phyloP scores from a whole-genome alignment of 2,888 invertebrate species.

The Steinernema carpocapsae region DNA sequence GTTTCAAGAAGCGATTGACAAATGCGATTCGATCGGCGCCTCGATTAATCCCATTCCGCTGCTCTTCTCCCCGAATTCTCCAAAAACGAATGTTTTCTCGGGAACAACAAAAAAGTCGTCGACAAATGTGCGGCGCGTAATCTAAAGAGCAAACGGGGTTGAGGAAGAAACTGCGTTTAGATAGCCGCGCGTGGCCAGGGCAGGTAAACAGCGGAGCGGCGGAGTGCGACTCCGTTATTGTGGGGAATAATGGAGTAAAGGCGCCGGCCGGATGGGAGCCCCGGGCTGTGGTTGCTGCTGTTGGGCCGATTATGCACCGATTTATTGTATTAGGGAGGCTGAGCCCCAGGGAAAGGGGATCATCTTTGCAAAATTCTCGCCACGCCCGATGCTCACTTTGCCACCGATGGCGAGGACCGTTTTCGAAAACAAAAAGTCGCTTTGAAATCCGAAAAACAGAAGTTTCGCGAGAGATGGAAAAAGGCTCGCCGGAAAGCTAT shows the following conservation, averaged over 20 bases:
- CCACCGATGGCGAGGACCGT: background rate
- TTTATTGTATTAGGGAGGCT: slow-evolving; percentile 35
- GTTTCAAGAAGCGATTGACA: slow-evolving; percentile 25
- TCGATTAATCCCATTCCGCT: slow-evolving; percentile 31
- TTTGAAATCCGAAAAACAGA: no score
- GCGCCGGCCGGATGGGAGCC: slow-evolving; percentile 20
- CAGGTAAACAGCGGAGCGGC: slow-evolving; percentile 30
- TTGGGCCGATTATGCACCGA: slow-evolving; percentile 34
- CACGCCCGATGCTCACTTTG: slow-evolving; percentile 33
- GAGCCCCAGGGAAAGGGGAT: slow-evolving; percentile 32
- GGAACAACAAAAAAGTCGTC: slow-evolving; percentile 4
- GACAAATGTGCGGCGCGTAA: slow-evolving; percentile 30
- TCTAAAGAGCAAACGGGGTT: background rate
- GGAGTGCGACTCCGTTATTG: slow-evolving; percentile 9
- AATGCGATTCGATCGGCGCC: slow-evolving; percentile 17
- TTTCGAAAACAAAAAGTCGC: background rate
- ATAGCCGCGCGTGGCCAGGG: background rate
- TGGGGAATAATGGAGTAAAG: slow-evolving; percentile 17
- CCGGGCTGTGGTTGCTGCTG: slow-evolving; percentile 7
- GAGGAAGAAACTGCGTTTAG: slow-evolving; percentile 22
- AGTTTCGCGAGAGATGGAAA: no score
- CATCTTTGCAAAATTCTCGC: slow-evolving; percentile 35
- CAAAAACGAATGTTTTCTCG: slow-evolving; percentile 31
- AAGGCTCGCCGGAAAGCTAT: no score
- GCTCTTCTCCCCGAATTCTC: slow-evolving; percentile 2